Evolutionary conservation across 2,113 vertebrate species (phyloP), one percentile per base, ranked within the genome.

Genomic region (Hippolais icterina): DNA sequence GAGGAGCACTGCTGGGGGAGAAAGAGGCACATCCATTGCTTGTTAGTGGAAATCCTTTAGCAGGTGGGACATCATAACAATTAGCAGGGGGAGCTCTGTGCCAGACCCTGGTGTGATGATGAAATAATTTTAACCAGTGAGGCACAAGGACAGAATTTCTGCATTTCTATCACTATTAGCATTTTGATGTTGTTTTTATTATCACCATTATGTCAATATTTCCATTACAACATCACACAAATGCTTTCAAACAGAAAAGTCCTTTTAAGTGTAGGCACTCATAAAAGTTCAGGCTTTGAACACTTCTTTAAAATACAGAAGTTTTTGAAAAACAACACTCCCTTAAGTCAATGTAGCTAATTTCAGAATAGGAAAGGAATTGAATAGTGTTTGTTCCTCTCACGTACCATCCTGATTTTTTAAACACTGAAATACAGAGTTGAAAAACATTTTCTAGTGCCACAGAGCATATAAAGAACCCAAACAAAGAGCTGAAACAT

Each of bases 221-320:
- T 94, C 79, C 82, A 75, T 83, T 95, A 86, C 37, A 90, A 64
- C 74, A 35, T 29, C 78, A 66, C 24, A 46, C 22, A 82, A 85
- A 59, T 5, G 44, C 69, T 95, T 91, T 91, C 83, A 83, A 93
- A 91, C 5, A 72, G 46, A 86, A 61, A 96, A 94, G 65, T 91
- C 47, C 70, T n/a, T 29, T 87, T 71, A 91, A 87, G 70, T 42
- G 57, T 33, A 93, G 87, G 31, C 57, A 83, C 74, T 85, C 46
- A 81, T 25, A 46, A 92, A 97, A 94, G 86, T 65, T 92, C 87
- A 96, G 60, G 70, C 65, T 96, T 80, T 94, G 52, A 95, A 76
- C 44, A 54, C 12, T 74, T 79, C 50, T 91, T 94, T 91, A 94
- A 96, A 96, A 95, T 21, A 77, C 6, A 44, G 41, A 27, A 8